Conservation (phyloP, 2,113 vertebrate species). For the Rostratula benghalensis region DNA sequence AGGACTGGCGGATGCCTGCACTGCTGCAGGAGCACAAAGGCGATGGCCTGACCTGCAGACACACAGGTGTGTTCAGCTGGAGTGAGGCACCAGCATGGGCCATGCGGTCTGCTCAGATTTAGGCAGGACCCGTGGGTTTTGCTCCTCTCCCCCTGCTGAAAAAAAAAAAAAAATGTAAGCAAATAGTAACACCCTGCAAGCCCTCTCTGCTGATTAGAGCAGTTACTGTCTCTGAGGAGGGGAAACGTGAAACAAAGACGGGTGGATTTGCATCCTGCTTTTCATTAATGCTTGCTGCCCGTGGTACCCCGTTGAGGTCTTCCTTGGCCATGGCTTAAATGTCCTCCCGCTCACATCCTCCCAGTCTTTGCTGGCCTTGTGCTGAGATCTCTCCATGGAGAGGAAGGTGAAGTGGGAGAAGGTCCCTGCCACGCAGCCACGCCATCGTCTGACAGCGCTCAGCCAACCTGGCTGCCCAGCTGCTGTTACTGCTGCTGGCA, state of each 20-base stretch:
- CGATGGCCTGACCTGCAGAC: background rate
- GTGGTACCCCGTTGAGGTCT: background rate
- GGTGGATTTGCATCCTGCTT: background rate
- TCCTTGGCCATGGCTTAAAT: background rate
- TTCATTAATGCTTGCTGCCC: background rate
- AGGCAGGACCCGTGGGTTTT: background rate
- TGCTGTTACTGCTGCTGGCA: background rate
- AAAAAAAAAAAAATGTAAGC: background rate
- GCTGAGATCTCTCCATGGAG: background rate
- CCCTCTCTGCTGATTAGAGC: background rate
- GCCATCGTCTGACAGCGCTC: background rate
- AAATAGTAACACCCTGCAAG: background rate
- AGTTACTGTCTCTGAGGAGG: background rate
- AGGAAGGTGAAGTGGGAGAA: background rate
- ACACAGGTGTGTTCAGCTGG: background rate
- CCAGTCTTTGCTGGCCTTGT: background rate
- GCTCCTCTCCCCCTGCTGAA: accelerated
- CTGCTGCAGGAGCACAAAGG: background rate
- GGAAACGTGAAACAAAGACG: background rate
- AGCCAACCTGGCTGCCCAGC: background rate
- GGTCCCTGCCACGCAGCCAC: accelerated
- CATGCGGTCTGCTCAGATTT: background rate
- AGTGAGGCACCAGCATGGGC: accelerated
- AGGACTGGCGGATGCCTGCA: background rate
- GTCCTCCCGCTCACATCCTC: accelerated